Percentiles rank a stretch among this genome's conserved stretches.
Evolutionary conservation across 2,888 invertebrate species (phyloP).

Genomic region (Hanleya hanleyi): DNA sequence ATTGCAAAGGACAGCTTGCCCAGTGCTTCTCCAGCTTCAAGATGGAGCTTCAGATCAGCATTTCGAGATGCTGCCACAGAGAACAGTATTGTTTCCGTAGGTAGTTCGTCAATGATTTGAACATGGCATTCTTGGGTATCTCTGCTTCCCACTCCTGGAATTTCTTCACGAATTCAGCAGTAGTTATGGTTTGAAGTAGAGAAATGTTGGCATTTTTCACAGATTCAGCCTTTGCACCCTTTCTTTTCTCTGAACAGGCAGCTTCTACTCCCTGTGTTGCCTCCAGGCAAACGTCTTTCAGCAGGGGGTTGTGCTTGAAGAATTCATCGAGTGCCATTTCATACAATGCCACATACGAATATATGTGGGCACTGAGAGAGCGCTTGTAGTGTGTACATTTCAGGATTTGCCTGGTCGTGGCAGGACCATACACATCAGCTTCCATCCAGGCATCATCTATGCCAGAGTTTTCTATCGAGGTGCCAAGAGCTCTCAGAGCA

Average conservation of each 20-base stretch:
- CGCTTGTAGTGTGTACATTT: constrained; percentile 28
- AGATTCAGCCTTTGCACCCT: background rate
- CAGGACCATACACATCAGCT: constrained; percentile 16
- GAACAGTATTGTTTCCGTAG: no score
- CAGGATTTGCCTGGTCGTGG: constrained; percentile 25
- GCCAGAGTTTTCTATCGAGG: constrained; percentile 14
- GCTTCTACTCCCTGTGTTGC: background rate
- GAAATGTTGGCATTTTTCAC: constrained; percentile 17
- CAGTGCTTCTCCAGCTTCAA: constrained; percentile 28
- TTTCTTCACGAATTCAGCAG: constrained; percentile 11
- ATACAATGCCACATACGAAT: constrained; percentile 21
- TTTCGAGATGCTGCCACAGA: constrained; percentile 31
- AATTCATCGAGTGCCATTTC: constrained; percentile 13
- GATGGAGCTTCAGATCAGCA: constrained; percentile 27
- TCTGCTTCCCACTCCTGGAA: constrained; percentile 22
- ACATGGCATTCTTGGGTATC: constrained; percentile 35
- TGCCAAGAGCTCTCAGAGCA: constrained; percentile 4
- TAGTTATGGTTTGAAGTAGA: constrained; percentile 19
- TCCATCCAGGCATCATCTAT: constrained; percentile 24
- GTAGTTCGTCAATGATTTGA: constrained; percentile 23
- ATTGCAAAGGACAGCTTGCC: constrained; percentile 30
- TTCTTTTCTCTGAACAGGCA: no score
- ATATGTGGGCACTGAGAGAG: background rate
- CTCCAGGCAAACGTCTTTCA: background rate
- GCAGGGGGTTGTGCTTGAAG: background rate